Evolutionary conservation across 2,113 vertebrate genomes (phyloP).

Genomic region (Edolisoma coerulescens): DNA sequence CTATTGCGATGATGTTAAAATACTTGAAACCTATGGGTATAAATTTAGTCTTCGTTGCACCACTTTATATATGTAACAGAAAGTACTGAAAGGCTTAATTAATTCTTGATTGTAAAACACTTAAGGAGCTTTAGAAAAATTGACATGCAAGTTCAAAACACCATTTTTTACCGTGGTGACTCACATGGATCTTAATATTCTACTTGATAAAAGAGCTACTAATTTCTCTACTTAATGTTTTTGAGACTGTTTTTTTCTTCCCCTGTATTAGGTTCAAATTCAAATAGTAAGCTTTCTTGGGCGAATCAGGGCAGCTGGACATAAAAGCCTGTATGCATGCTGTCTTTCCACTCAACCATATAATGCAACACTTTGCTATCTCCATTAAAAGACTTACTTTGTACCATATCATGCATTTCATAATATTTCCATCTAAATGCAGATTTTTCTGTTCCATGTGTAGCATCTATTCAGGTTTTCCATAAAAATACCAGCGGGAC

Average conservation of each 20-base stretch:
- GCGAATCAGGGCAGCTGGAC: conserved; percentile 63
- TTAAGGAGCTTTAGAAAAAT: neutral
- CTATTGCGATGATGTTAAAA: neutral
- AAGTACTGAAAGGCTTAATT: neutral
- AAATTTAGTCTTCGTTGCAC: neutral
- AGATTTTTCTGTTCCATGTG: conserved; percentile 77
- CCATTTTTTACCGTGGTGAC: neutral
- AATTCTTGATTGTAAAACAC: neutral
- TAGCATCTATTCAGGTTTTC: conserved; percentile 73
- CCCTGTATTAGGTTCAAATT: conserved; percentile 40
- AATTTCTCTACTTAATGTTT: neutral
- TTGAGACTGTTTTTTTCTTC: neutral
- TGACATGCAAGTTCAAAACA: neutral
- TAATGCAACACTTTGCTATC: conserved; percentile 68
- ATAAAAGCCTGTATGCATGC: conserved; percentile 56
- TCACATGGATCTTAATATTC: neutral
- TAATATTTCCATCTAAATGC: conserved; percentile 86
- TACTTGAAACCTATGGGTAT: neutral
- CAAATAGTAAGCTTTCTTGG: conserved; percentile 48
- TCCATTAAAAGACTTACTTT: conserved; percentile 72
- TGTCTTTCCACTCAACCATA: conserved; percentile 71
- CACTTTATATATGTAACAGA: neutral
- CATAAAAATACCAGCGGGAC: conserved; percentile 80
- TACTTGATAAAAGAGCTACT: neutral
- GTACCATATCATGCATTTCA: conserved; percentile 71